phyloP scores from a whole-genome alignment of 2,797 vertebrate genomes.

The Acridotheres tristis region DNA sequence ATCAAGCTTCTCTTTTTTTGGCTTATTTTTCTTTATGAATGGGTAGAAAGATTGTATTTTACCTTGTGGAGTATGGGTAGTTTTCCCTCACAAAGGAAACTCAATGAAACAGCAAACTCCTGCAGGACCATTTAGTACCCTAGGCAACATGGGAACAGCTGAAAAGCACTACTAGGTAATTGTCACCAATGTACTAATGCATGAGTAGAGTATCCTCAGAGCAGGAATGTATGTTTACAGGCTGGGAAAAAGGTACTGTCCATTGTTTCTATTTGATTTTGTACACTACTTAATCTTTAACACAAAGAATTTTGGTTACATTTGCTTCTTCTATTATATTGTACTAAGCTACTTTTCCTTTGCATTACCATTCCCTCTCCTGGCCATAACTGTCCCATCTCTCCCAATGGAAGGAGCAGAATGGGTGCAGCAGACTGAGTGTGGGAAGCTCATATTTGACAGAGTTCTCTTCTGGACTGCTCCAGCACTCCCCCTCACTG shows the following conservation, averaged over 20 bases:
- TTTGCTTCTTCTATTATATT: neutral
- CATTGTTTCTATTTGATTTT: neutral
- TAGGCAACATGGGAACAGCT: neutral
- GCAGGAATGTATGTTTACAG: neutral
- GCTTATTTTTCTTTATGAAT: neutral
- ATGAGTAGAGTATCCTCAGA: neutral
- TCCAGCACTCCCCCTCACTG: conserved; percentile 46
- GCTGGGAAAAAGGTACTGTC: neutral
- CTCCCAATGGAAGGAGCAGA: neutral
- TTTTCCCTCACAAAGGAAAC: neutral
- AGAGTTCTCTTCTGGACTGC: conserved; percentile 18
- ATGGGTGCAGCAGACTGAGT: conserved; percentile 47
- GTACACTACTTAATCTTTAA: neutral
- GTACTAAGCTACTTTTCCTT: neutral
- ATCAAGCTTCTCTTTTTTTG: neutral
- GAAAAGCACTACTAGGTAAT: neutral
- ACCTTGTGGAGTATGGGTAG: neutral
- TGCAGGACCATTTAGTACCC: neutral
- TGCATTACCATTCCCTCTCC: neutral
- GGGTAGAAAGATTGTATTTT: neutral
- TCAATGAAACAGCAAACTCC: neutral
- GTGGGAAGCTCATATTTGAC: conserved; percentile 43
- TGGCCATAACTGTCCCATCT: neutral
- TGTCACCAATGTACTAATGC: neutral
- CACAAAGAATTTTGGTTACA: neutral